phyloP scores from a whole-genome alignment of 2,888 invertebrate species.

The Pachycephus smyrnensis region DNA sequence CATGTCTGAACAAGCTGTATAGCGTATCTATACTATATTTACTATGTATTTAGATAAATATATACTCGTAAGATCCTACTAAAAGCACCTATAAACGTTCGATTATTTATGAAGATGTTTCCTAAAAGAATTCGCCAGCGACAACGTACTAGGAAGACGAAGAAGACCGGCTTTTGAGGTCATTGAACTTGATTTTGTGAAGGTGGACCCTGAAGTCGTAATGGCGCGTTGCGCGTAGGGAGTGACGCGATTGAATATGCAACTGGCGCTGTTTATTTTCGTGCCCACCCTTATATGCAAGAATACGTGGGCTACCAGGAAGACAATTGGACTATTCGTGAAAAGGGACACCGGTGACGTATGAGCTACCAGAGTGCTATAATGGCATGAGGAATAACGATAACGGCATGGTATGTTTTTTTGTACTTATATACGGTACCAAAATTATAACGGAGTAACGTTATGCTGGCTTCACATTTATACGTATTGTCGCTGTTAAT shows the following conservation, averaged over 20 bases:
- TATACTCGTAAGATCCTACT: not conserved
- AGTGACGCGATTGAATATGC: constrained; percentile 5
- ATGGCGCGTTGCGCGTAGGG: not conserved
- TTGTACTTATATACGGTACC: not conserved
- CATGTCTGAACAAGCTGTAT: not conserved
- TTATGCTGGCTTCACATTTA: not conserved
- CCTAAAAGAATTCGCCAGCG: not conserved
- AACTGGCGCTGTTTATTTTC: constrained; percentile 17
- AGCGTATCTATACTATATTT: not conserved
- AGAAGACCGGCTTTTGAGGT: not conserved
- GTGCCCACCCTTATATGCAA: constrained; percentile 18
- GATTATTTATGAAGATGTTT: not conserved
- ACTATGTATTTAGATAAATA: not conserved
- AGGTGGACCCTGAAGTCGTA: constrained; percentile 16
- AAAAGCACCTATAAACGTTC: not conserved
- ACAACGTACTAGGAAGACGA: not conserved
- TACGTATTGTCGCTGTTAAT: not conserved
- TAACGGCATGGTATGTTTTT: not conserved
- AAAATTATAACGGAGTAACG: not conserved
- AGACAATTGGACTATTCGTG: constrained; percentile 8
- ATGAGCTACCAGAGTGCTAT: not conserved
- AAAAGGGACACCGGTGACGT: not conserved
- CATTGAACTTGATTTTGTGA: constrained; percentile 30
- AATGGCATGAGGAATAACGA: not conserved
- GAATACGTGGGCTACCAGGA: constrained; percentile 23